Base-by-base conservation (phyloP, 2,797 vertebrate genomes). In the Momotus momota region DNA sequence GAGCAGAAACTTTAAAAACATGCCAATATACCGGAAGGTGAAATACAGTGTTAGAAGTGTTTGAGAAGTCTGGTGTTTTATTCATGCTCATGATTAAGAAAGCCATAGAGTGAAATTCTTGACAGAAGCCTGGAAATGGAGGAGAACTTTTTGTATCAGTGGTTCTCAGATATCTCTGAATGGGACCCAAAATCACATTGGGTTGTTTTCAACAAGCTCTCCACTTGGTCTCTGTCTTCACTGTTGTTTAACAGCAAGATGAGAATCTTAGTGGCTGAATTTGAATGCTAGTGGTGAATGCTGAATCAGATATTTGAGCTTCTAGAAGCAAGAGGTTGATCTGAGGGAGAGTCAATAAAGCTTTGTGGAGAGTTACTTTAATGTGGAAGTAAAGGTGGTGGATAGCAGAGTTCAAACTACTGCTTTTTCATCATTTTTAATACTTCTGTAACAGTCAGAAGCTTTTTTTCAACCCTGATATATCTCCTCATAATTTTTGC, bases 11-110 rank as follows among this genome's bases (percentile, higher is more conserved):
- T 94, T 88, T 72, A 93, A 88, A 94, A 94, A 72, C 79, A 83
- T 87, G 67, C 78, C 84, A 82, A 25, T 61, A 3, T 48, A 77
- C 51, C 3, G 5, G 69, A 40, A 51, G 92, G 85, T 91, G 85
- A 96, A 88, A 81, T 90, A n/a, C n/a, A 35, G 43, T 48, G 71
- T 85, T 83, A 75, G 78, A 82, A 90, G 81, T 66, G 77, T 81
- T 80, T 88, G 86, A 79, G 86, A 43, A 95, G 62, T 70, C 86
- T 95, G 58, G 83, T 90, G 83, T 86, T 96, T 95, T 90, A 88
- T 91, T 95, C 77, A 81, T 95, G 80, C 46, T 86, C 12, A 4
- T 49, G 80, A 86, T 91, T 83, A 83, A 83, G 84, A 75, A 81
- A 93, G 67, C 78, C 2, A 2, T 40, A 17, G 62, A 78, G 35